Evolutionary conservation across 2,888 invertebrate species (phyloP), one percentile per base, ranked within the genome.

Genomic region (Eudasyphora cyanicolor): DNA sequence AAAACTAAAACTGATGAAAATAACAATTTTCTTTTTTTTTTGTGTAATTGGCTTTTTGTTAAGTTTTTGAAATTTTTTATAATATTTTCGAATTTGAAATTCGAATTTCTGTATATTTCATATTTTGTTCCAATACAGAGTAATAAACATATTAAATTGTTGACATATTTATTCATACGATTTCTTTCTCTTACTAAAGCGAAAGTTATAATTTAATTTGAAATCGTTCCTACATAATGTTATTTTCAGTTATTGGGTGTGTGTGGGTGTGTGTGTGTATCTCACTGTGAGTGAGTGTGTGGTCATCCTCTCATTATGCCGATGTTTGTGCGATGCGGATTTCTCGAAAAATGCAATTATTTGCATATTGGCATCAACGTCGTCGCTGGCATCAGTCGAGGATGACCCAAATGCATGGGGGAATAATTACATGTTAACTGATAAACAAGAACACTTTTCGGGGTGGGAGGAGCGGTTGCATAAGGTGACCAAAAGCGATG

Each of bases 361-460:
- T 60, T 60, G 60, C 60, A 60, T 60, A 60, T 29, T 14, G 17
- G n/a, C 12, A 57, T 27, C 1, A 27, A 57, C 27, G 24, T 1
- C 14, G 57, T 14, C 21, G 12, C 14, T 10, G n/a, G 2, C 57
- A n/a, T 49, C 49, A 14, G 29, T 29, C 21, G 54, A 7, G 21
- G 14, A 17, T 60, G 60, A 60, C 60, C 60, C 60, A 60, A 60
- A 60, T 60, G 27, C 60, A 60, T n/a, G 60, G 27, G 49, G 60
- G 60, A 60, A 29, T 60, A 60, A 60, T 60, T 60, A 60, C 12
- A 60, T n/a, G 17, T 60, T 60, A 60, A 60, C 60, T 60, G 60
- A 60, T 60, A 60, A 60, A 60, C 24, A 60, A 60, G 45, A n/a
- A 45, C 45, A 45, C 45, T 45, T 45, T 45, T 14, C n/a, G 45